phyloP scores from a whole-genome alignment of 1,140 invertebrate species.

The Listronotus oregonensis region DNA sequence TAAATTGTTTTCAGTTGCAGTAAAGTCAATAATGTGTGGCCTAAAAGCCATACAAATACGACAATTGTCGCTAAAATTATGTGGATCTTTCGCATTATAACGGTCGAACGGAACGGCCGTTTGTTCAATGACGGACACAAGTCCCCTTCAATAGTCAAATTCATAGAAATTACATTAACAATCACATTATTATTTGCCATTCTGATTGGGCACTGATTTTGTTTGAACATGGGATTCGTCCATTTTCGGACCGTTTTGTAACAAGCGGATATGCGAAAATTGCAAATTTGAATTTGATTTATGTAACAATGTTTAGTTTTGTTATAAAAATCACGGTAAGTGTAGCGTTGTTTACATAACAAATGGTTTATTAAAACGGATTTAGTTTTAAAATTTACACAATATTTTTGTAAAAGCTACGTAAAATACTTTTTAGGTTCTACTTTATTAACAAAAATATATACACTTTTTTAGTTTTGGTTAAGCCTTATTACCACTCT shows the following conservation, averaged over 20 bases:
- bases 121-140: slow-evolving; percentile 44
- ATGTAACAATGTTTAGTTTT: slow-evolving; percentile 21
- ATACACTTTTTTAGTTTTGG: too few species aligned
- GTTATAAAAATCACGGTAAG: slow-evolving; percentile 14
- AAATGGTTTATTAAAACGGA: too few species aligned
- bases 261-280: slow-evolving; percentile 13
- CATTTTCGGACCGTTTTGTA: slow-evolving; percentile 23
- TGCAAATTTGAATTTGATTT: slow-evolving; percentile 16
- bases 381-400: too few species aligned
- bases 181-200: slow-evolving; percentile 54
- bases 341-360: too few species aligned
- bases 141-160: slow-evolving; percentile 50
- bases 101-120: slow-evolving; percentile 43
- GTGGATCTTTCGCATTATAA: slow-evolving; percentile 53
- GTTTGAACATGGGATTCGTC: slow-evolving; percentile 16
- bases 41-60: slow-evolving; percentile 44
- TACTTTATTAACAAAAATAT: too few species aligned
- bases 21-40: not conserved
- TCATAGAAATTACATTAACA: slow-evolving; percentile 56
- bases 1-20: too few species aligned
- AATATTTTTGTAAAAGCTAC: too few species aligned
- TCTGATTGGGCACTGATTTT: slow-evolving; percentile 31
- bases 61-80: slow-evolving; percentile 46
- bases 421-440: too few species aligned
- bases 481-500: too few species aligned